Conservation (phyloP, 2,797 vertebrate genomes). For the Catostomus latipinnis region DNA sequence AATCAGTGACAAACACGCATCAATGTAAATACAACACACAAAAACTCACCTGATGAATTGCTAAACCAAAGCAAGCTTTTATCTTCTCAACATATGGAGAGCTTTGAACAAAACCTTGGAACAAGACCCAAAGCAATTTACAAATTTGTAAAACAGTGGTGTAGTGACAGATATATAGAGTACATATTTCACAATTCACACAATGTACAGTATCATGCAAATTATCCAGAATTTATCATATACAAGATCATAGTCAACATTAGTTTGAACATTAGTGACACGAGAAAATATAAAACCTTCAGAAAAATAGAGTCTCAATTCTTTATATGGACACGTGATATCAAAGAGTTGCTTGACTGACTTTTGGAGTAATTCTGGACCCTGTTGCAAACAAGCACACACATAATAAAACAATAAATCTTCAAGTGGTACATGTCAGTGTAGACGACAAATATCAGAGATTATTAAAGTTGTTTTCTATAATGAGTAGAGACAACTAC, state of each 20-base stretch:
- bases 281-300: conserved; percentile 79
- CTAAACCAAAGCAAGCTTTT: conserved; percentile 90
- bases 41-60: conserved; percentile 90
- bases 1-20: background rate
- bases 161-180: background rate
- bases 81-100: conserved; percentile 88
- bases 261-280: background rate
- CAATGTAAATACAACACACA: background rate
- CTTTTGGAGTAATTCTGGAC: conserved; percentile 52
- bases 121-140: background rate
- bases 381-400: conserved; percentile 26
- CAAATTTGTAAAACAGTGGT: background rate
- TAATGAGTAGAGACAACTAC: background rate
- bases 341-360: conserved; percentile 75
- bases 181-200: no score
- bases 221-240: no score
- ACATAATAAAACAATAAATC: background rate
- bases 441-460: background rate
- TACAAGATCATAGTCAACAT: no score
- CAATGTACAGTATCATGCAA: no score
- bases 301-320: conserved; percentile 94
- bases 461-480: background rate
- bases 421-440: background rate
- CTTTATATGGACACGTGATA: conserved; percentile 86
- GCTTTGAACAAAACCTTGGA: conserved; percentile 87